A percentile compares a stretch with the other conserved stretches of the same genome.
Evolutionary conservation across 1,140 invertebrate species (phyloP).

Genomic region (Diabrotica virgifera): DNA sequence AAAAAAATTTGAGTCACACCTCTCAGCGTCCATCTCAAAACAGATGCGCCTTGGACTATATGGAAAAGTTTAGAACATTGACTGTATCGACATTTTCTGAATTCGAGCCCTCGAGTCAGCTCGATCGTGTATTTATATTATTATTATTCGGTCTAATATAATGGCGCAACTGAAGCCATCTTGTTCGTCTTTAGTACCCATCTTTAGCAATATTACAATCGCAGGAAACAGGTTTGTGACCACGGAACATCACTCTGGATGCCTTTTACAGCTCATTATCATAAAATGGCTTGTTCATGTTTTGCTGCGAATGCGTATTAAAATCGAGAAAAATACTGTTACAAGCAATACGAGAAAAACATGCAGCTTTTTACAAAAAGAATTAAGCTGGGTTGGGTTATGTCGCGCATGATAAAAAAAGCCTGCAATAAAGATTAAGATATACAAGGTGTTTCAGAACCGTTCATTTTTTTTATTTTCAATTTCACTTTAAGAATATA

Average conservation of each 20-base stretch:
- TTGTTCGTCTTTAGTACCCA: conserved; percentile 7
- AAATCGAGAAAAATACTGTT: conserved; percentile 1
- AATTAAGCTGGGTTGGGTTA: background rate
- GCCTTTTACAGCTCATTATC: conserved; percentile 13
- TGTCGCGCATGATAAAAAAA: background rate
- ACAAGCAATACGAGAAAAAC: conserved; percentile 2
- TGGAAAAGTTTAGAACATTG: no score
- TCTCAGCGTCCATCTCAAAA: no score
- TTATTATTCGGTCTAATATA: conserved; percentile 7
- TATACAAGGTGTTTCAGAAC: background rate
- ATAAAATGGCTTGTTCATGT: conserved; percentile 17
- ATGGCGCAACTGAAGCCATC: conserved; percentile 10
- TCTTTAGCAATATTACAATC: conserved; percentile 9
- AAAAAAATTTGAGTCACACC: no score
- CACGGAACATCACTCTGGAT: conserved; percentile 12
- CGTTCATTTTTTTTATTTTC: no score
- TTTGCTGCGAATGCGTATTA: conserved; percentile 12
- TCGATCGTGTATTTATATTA: background rate
- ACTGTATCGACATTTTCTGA: no score
- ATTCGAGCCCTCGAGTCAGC: no score
- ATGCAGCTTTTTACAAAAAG: background rate
- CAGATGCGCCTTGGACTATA: no score
- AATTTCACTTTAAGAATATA: no score
- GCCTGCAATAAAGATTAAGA: background rate
- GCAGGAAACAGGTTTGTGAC: conserved; percentile 8